A percentile compares a stretch with the other conserved stretches of the same genome.
phyloP scores from a whole-genome alignment of 2,888 invertebrate genomes.

The Rhynchonema sp. region DNA sequence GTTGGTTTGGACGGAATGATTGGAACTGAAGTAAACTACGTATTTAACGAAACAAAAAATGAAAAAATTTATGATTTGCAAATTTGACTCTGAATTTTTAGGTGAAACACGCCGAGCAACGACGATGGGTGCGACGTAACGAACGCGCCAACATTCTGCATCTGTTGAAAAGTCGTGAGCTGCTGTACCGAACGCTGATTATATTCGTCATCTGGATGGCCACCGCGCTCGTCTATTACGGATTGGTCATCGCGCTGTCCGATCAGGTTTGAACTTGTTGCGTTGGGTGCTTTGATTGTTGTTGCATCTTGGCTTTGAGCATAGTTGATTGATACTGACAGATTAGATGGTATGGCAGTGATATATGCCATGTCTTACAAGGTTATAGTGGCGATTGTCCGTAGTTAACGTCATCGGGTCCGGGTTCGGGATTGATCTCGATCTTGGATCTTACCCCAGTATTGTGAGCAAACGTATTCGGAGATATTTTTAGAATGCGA shows the following conservation, averaged over 20 bases:
- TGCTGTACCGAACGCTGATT: constrained; percentile 18
- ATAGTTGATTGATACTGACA: too few species aligned
- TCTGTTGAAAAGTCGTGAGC: constrained; percentile 16
- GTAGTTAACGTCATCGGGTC: too few species aligned
- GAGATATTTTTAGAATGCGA: too few species aligned
- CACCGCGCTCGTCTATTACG: constrained; percentile 27
- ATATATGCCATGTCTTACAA: too few species aligned
- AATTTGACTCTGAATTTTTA: background rate
- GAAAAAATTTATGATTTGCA: background rate
- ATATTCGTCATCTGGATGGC: constrained; percentile 26
- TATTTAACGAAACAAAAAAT: background rate
- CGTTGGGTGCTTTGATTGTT: background rate
- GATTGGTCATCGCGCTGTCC: constrained; percentile 24
- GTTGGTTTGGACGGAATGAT: too few species aligned
- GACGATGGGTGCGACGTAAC: constrained; percentile 19
- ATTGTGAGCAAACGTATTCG: too few species aligned
- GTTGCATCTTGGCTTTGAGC: background rate
- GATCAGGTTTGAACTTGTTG: constrained; percentile 12
- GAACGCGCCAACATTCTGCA: constrained; percentile 20
- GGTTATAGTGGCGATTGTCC: too few species aligned
- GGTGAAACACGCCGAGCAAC: constrained; percentile 21
- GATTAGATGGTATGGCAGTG: too few species aligned
- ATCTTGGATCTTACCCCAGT: too few species aligned
- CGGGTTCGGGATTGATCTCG: too few species aligned
- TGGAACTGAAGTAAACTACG: too few species aligned